A percentile compares a stretch with the other conserved stretches of the same genome.
Conservation (phyloP, 1,140 invertebrate species). For the Glossosoma conforme region DNA sequence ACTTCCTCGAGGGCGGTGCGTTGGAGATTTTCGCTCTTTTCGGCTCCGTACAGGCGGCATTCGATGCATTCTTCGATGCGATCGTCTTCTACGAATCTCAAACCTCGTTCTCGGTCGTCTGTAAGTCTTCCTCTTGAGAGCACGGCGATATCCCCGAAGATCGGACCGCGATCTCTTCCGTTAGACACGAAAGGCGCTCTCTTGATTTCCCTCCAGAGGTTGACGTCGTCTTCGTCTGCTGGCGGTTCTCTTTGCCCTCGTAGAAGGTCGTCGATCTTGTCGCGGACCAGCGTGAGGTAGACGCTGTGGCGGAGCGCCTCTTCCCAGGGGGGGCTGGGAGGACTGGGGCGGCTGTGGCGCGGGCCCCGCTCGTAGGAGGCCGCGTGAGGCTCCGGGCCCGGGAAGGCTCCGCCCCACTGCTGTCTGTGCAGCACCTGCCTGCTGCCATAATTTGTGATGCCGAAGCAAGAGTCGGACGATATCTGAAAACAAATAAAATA, state of each 20-base stretch:
- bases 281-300: constrained; percentile 51
- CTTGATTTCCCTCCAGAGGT: constrained; percentile 50
- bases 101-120: constrained; percentile 47
- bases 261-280: constrained; percentile 47
- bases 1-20: constrained; percentile 35
- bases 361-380: constrained; percentile 1
- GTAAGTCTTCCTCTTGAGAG: constrained; percentile 55
- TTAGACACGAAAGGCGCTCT: constrained; percentile 50
- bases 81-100: constrained; percentile 54
- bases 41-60: constrained; percentile 33
- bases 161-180: constrained; percentile 37
- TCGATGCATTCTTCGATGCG: constrained; percentile 42
- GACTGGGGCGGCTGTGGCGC: constrained; percentile 1
- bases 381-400: background rate
- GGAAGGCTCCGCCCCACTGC: background rate
- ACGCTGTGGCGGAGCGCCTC: constrained; percentile 55
- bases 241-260: constrained; percentile 35
- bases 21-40: constrained; percentile 26
- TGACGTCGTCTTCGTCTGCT: constrained; percentile 43
- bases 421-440: constrained; percentile 3
- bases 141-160: constrained; percentile 57
- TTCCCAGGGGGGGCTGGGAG: constrained; percentile 47
- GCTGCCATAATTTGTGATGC: constrained; percentile 4
- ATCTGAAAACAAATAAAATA: constrained; percentile 7
- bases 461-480: background rate